Evolutionary conservation across 1,140 invertebrate genomes (phyloP).

Genomic region (Drosophila auraria): DNA sequence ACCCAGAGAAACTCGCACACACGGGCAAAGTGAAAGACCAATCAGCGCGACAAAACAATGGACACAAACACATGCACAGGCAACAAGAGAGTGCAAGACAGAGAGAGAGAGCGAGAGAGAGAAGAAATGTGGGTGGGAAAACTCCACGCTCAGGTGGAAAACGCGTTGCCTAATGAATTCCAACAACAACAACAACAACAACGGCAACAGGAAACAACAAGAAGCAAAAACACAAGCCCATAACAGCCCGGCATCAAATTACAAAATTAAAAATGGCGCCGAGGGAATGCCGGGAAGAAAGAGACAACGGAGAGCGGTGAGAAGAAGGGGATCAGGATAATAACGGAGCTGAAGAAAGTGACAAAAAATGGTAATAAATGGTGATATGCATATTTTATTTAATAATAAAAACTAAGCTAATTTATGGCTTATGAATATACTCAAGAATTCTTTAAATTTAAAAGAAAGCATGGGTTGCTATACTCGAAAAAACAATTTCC

Average conservation of each 20-base stretch:
- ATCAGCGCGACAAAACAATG: slow-evolving; percentile 82
- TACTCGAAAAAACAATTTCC: too few relatives aligned
- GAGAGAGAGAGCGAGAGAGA: not conserved
- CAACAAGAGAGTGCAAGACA: slow-evolving; percentile 1
- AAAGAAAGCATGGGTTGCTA: too few relatives aligned
- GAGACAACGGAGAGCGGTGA: not conserved
- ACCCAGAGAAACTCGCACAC: slow-evolving; percentile 9
- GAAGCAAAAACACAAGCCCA: slow-evolving; percentile 34
- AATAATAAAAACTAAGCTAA: too few relatives aligned
- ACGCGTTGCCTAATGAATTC: slow-evolving; percentile 71
- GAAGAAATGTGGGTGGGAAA: slow-evolving; percentile 11
- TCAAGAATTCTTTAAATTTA: too few relatives aligned
- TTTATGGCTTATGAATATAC: too few relatives aligned
- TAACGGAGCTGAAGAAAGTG: not conserved
- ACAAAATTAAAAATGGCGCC: slow-evolving; percentile 84
- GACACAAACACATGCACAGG: slow-evolving; percentile 47
- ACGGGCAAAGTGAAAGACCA: slow-evolving; percentile 69
- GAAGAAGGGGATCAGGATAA: not conserved
- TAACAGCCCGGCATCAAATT: slow-evolving; percentile 75
- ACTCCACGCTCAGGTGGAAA: slow-evolving; percentile 68
- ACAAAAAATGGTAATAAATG: not conserved
- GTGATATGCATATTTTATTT: too few relatives aligned
- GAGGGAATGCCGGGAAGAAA: slow-evolving; percentile 21
- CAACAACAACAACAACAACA: slow-evolving; percentile 43
- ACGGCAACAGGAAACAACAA: slow-evolving; percentile 27